Evolutionary conservation across 1,140 invertebrate genomes (phyloP).

Genomic region (Maniola jurtina): DNA sequence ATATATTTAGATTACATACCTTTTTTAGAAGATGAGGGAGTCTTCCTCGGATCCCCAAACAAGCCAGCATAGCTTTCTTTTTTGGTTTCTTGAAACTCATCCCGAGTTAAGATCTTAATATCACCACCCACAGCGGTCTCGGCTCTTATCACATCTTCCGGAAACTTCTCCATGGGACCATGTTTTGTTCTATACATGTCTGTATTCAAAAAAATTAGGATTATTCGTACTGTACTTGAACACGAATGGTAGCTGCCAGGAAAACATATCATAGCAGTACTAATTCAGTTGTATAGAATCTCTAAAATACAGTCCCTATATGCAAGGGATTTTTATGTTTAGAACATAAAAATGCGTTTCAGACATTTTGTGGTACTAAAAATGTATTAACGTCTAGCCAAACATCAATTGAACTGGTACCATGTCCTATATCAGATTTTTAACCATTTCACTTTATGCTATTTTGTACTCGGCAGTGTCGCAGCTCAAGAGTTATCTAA

Average conservation of each 20-base stretch:
- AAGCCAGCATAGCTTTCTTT: slow-evolving; percentile 79
- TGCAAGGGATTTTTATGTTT: no score
- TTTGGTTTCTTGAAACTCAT: slow-evolving; percentile 82
- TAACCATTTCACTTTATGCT: no score
- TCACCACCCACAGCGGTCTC: slow-evolving; percentile 84
- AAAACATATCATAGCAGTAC: no score
- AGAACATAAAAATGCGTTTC: no score
- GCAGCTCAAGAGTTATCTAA: no score
- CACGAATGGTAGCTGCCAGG: neutral
- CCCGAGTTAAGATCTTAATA: slow-evolving; percentile 81
- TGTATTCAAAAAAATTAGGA: slow-evolving; percentile 20
- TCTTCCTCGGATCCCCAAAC: slow-evolving; percentile 78
- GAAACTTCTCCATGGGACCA: slow-evolving; percentile 87
- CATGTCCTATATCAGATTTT: no score
- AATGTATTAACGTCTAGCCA: no score
- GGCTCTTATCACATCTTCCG: slow-evolving; percentile 84
- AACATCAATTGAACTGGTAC: no score
- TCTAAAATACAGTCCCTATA: no score
- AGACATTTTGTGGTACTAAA: no score
- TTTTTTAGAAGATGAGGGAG: slow-evolving; percentile 51
- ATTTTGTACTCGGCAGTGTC: no score
- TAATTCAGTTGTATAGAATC: no score
- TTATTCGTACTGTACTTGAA: neutral
- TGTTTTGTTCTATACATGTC: slow-evolving; percentile 79
- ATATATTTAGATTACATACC: slow-evolving; percentile 30